A percentile compares a stretch with the other conserved stretches of the same genome.
These are phyloP conservation scores for Siphonodentalium dalli DNA, from an alignment of 2,888 invertebrate species.

Conservation along the genomic window DNA sequence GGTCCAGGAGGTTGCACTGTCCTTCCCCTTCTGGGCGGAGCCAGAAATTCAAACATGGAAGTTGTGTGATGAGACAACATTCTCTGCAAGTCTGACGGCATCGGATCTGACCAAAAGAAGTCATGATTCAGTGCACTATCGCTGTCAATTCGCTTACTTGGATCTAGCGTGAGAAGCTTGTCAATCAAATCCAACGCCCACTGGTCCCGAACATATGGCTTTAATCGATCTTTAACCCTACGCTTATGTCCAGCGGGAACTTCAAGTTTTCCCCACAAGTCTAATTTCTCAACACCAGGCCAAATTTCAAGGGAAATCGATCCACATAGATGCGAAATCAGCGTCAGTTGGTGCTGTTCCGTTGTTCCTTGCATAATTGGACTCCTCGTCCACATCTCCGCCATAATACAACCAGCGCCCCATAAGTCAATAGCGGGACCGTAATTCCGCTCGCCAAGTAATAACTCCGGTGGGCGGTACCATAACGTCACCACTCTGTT, in stretches of 20 bases:
- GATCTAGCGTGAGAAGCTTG: conserved; percentile 88
- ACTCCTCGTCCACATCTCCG: conserved; percentile 95
- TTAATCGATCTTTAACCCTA: conserved; percentile 69
- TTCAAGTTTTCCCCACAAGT: conserved; percentile 73
- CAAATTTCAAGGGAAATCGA: conserved; percentile 92
- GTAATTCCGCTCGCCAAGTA: conserved; percentile 80
- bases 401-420: conserved; percentile 98
- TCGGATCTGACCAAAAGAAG: conserved; percentile 98
- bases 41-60: conserved; percentile 94
- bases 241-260: conserved; percentile 60
- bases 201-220: conserved; percentile 88
- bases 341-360: conserved; percentile 92
- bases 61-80: conserved; percentile 90
- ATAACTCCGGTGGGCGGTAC: conserved; percentile 75
- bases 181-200: conserved; percentile 93
- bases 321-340: conserved; percentile 95
- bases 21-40: conserved; percentile 77
- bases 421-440: conserved; percentile 94
- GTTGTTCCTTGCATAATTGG: conserved; percentile 83
- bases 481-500: conserved; percentile 96
- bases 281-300: conserved; percentile 86
- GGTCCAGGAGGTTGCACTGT: conserved; percentile 45
- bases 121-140: conserved; percentile 95
- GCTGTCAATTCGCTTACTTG: conserved; percentile 84
- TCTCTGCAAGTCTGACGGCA: conserved; percentile 76